Evolutionary conservation across 35 echinoderm and acorn worm genomes (phyloP).

Genomic region (Apostichopus japonicus): DNA sequence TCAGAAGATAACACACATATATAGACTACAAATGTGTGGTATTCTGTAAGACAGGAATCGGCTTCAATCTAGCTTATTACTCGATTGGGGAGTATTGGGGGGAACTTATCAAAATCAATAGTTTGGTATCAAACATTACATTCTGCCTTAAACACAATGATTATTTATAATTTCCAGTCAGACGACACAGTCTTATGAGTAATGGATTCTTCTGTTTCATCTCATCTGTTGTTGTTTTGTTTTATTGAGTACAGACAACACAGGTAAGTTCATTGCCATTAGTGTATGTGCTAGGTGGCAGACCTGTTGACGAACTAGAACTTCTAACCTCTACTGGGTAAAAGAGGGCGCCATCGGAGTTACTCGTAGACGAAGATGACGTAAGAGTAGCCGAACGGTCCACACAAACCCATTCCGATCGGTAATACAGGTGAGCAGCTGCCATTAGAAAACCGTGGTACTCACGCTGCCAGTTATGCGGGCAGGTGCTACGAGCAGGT

Average conservation of each 20-base stretch:
- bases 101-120: too few relatives aligned
- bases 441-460: constrained; percentile 65
- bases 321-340: constrained; percentile 32
- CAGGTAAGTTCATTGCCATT: constrained; percentile 29
- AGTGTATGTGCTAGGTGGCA: not conserved
- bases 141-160: too few relatives aligned
- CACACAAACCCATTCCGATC: constrained; percentile 27
- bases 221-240: not conserved
- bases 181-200: not conserved
- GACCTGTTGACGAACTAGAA: not conserved
- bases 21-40: too few relatives aligned
- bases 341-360: constrained; percentile 25
- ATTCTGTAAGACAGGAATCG: too few relatives aligned
- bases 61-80: too few relatives aligned
- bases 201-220: too few relatives aligned
- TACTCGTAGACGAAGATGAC: not conserved
- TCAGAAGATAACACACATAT: too few relatives aligned
- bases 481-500: constrained; percentile 52
- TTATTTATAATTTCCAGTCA: too few relatives aligned
- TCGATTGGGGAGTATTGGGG: too few relatives aligned
- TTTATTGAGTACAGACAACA: constrained; percentile 5
- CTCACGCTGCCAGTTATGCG: constrained; percentile 42
- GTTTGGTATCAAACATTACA: too few relatives aligned
- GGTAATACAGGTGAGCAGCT: not conserved
- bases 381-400: not conserved